Base-by-base conservation (phyloP, 2,797 vertebrate species). In the Labroides dimidiatus region DNA sequence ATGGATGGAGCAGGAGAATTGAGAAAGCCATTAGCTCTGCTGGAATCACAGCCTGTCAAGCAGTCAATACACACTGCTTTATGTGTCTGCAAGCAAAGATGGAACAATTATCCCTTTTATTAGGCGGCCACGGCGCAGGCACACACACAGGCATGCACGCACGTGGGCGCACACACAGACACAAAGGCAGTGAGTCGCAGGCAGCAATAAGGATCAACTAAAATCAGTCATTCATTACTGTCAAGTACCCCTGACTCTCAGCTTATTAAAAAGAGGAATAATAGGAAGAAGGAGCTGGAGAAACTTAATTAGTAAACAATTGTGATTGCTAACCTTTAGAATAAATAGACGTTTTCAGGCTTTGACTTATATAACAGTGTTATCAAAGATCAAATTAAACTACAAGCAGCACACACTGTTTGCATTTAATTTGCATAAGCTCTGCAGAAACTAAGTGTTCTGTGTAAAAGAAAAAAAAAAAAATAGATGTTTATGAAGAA, bases 191-290 rank as follows among this genome's bases (percentile, higher is more conserved):
- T 1, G 55, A 55, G 19, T 71, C 48, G 8, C 68, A 72, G 75
- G 80, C 87, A 87, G 91, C 92, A 93, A 94, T 94, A 94, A 93
- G 75, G 85, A 94, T 93, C 91, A 85, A 89, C 91, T 84, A 81
- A 92, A 92, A 94, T 90, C 92, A 93, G 92, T 91, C 94, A 95
- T 95, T 95, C 93, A 95, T 95, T 95, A 95, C 91, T 94, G 93
- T 94, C 94, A 94, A 86, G 89, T 84, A 89, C 91, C 93, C 93
- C 91, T 92, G 91, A 94, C 91, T 94, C 86, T 84, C 81, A 85
- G 90, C 93, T 95, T 95, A 95, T 95, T 94, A 94, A 93, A 95
- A 93, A 92, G 87, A 85, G 92, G 85, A 90, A 92, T 93, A 93
- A 93, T 89, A 81, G 75, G 67, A 83, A 81, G 77, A 87, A 84